Conservation (phyloP, 2,888 invertebrate species). For the Plagodis pulveraria region DNA sequence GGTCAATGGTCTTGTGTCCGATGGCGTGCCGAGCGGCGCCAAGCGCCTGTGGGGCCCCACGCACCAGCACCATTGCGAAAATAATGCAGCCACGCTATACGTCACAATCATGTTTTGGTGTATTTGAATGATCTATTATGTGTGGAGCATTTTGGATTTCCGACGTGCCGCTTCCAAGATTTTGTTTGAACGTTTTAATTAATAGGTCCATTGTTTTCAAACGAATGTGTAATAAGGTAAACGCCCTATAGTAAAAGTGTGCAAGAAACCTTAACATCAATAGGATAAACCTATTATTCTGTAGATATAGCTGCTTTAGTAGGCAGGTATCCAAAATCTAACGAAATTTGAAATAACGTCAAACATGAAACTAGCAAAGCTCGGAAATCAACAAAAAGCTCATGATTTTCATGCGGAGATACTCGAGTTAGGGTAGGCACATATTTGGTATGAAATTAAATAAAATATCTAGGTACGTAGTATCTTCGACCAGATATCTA, state of each 20-base stretch:
- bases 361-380: no score
- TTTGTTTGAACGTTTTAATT: slow-evolving; percentile 24
- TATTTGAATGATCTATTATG: slow-evolving; percentile 30
- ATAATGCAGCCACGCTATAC: slow-evolving; percentile 59
- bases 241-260: slow-evolving; percentile 11
- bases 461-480: no score
- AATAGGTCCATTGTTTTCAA: slow-evolving; percentile 23
- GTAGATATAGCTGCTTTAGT: no score
- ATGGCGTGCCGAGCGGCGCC: slow-evolving; percentile 37
- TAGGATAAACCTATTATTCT: neutral
- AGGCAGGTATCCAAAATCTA: no score
- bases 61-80: slow-evolving; percentile 63
- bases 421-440: no score
- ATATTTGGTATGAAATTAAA: no score
- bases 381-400: no score
- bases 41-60: slow-evolving; percentile 64
- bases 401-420: no score
- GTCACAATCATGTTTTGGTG: slow-evolving; percentile 36
- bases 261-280: slow-evolving; percentile 19
- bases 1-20: slow-evolving; percentile 69
- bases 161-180: slow-evolving; percentile 13
- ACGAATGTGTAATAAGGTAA: slow-evolving; percentile 19
- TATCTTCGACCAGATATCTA: neutral
- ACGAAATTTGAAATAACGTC: no score
- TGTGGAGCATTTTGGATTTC: slow-evolving; percentile 8